phyloP scores from a whole-genome alignment of 2,113 vertebrate genomes.

The Beaufortia kweichowensis region DNA sequence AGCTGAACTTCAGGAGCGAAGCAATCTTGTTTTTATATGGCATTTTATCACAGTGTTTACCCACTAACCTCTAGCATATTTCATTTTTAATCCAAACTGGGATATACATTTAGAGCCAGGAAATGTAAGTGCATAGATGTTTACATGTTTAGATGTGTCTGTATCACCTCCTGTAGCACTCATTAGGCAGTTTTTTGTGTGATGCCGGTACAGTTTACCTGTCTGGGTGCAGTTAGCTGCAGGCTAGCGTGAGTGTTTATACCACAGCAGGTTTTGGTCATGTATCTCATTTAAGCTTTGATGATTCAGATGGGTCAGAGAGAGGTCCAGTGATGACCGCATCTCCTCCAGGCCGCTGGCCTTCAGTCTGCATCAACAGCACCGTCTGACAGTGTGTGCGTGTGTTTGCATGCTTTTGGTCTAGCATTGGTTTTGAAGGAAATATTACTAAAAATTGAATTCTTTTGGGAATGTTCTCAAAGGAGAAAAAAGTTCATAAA shows the following conservation, averaged over 20 bases:
- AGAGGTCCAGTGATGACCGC: slow-evolving; percentile 33
- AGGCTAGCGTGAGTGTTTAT: slow-evolving; percentile 25
- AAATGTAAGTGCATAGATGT: background rate
- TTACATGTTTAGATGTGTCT: background rate
- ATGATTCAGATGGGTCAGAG: slow-evolving; percentile 46
- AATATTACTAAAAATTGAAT: background rate
- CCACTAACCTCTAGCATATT: background rate
- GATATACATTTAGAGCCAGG: background rate
- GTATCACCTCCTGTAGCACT: background rate
- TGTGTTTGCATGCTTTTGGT: background rate
- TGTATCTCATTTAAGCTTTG: slow-evolving; percentile 42
- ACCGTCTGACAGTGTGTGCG: background rate
- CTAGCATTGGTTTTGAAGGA: background rate
- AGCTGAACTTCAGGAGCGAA: slow-evolving; percentile 34
- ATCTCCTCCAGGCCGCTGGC: slow-evolving; percentile 31
- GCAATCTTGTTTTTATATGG: slow-evolving; percentile 36
- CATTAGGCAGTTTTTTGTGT: background rate
- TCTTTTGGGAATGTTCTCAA: background rate
- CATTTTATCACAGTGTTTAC: slow-evolving; percentile 10
- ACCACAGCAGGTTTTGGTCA: slow-evolving; percentile 23
- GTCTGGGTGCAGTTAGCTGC: slow-evolving; percentile 23
- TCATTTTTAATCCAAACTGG: background rate
- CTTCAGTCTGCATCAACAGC: slow-evolving; percentile 25
- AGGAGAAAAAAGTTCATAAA: background rate
- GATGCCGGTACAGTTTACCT: background rate